Base-by-base conservation (phyloP, 2,113 vertebrate genomes). In the Apistogramma diplotaenia region DNA sequence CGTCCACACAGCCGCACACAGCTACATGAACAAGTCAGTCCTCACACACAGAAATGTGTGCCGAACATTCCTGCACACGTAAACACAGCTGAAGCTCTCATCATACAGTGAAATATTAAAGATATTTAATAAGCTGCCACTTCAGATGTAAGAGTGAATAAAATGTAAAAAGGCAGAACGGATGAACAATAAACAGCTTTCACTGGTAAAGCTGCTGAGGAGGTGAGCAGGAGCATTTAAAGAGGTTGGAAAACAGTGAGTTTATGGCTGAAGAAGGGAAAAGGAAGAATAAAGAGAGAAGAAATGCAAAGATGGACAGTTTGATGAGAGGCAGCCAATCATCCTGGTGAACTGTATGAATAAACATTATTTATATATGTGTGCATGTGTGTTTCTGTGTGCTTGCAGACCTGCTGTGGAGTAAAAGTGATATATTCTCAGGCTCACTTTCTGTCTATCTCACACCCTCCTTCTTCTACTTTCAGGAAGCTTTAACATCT, bases 401-500 rank as follows among this genome's bases (percentile, higher is more conserved):
- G 23, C 2, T 59, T 70, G 60, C 25, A 60, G 33, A 59, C 23
- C 56, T 58, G 59, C 59, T 46, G 25, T 43, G 18, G 62, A 71
- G 82, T 79, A 61, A 75, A 77, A 37, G 46, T 21, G 58, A 76
- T n/a, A 71, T 11, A 58, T 23, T 43, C 80, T 76, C 57, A 74
- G 51, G 57, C 65, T 81, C 21, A 49, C 49, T 82, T 10, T 78
- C 23, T 56, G 5, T 79, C 57, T 37, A 74, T 76, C 27, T 8
- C 5, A 57, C 70, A 74, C 73, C 10, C 5, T 79, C 86, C 84
- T 58, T 74, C 71, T 59, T 29, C 70, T 70, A 89, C 93, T 89
- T 92, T 95, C 94, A 94, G 60, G 91, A 91, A 89, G 87, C 87
- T 74, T 94, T 83, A 92, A 62, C 81, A 54, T 94, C 93, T 86